These are phyloP conservation scores for Dendrolimus kikuchii DNA, from an alignment of 1,140 invertebrate genomes.

Conservation along the genomic window DNA sequence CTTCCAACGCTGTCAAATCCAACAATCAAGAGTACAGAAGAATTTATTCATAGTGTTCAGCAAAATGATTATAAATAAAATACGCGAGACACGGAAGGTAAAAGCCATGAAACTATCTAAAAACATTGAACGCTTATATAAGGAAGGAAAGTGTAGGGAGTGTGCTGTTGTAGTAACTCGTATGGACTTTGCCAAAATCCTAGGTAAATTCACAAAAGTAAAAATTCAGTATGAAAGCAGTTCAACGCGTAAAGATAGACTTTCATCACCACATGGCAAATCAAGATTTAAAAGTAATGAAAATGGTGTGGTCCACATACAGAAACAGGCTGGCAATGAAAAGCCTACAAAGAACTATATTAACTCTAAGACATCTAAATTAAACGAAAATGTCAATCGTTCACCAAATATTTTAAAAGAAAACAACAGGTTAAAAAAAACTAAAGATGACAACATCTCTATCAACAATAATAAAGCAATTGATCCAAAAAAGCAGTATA, in stretches of 20 bases:
- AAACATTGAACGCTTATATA: slow-evolving; percentile 54
- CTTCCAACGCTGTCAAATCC: slow-evolving; percentile 23
- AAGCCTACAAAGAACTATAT: slow-evolving; percentile 35
- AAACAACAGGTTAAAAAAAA: slow-evolving; percentile 50
- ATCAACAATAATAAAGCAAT: slow-evolving; percentile 21
- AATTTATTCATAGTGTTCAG: slow-evolving; percentile 43
- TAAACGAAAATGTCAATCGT: slow-evolving; percentile 9
- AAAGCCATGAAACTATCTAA: slow-evolving; percentile 39
- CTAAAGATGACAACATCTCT: slow-evolving; percentile 33
- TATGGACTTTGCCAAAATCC: slow-evolving; percentile 67
- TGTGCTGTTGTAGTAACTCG: slow-evolving; percentile 58
- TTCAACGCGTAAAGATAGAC: slow-evolving; percentile 31
- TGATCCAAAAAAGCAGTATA: slow-evolving; percentile 47
- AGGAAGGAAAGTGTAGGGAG: slow-evolving; percentile 62
- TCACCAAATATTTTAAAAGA: slow-evolving; percentile 49
- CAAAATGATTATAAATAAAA: slow-evolving; percentile 15
- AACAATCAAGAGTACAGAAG: slow-evolving; percentile 10
- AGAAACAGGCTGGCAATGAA: slow-evolving; percentile 45
- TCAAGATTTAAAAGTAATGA: slow-evolving; percentile 56
- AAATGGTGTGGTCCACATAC: slow-evolving; percentile 64
- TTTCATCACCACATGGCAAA: slow-evolving; percentile 29
- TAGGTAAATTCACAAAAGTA: slow-evolving; percentile 64
- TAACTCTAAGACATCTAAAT: slow-evolving; percentile 26
- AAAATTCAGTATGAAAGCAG: slow-evolving; percentile 63
- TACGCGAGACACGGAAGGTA: slow-evolving; percentile 36